These are phyloP conservation scores for Cyprinodon diabolis DNA, from an alignment of 2,797 vertebrate genomes.

Conservation along the genomic window DNA sequence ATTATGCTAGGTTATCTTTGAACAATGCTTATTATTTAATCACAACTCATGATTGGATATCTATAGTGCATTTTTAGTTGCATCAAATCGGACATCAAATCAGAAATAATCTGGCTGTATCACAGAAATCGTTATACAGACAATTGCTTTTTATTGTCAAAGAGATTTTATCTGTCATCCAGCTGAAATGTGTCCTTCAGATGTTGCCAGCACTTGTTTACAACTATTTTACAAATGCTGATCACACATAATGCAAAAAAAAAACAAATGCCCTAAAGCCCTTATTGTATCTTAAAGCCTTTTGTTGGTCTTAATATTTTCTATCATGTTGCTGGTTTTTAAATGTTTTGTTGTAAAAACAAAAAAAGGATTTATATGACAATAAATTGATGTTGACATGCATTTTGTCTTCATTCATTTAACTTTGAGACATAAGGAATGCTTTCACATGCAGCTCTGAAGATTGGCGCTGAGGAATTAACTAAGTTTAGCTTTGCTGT, in stretches of 20 bases:
- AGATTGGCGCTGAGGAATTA: neutral
- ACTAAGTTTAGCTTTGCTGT: too few relatives aligned
- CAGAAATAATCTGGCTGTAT: conserved; percentile 19
- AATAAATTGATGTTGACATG: conserved; percentile 43
- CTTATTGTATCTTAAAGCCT: conserved; percentile 25
- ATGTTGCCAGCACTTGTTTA: neutral
- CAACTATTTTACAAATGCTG: neutral
- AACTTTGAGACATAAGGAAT: neutral
- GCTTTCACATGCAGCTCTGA: neutral
- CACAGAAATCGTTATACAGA: neutral
- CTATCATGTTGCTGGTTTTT: conserved; percentile 39
- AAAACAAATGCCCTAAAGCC: conserved; percentile 12
- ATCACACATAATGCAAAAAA: conserved; percentile 5
- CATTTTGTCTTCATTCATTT: conserved; percentile 3
- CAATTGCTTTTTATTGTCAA: neutral
- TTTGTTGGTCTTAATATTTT: conserved; percentile 35
- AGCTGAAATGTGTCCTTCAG: conserved; percentile 5
- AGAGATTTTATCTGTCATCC: conserved; percentile 9
- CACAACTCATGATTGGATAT: conserved; percentile 4
- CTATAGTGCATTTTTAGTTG: neutral
- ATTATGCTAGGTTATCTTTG: neutral
- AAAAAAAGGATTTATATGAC: conserved; percentile 45
- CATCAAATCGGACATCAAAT: conserved; percentile 15
- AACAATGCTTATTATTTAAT: conserved; percentile 1
- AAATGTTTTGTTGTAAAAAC: conserved; percentile 44